Evolutionary conservation across 1,140 invertebrate genomes (phyloP).

Genomic region (Lucilia sericata): DNA sequence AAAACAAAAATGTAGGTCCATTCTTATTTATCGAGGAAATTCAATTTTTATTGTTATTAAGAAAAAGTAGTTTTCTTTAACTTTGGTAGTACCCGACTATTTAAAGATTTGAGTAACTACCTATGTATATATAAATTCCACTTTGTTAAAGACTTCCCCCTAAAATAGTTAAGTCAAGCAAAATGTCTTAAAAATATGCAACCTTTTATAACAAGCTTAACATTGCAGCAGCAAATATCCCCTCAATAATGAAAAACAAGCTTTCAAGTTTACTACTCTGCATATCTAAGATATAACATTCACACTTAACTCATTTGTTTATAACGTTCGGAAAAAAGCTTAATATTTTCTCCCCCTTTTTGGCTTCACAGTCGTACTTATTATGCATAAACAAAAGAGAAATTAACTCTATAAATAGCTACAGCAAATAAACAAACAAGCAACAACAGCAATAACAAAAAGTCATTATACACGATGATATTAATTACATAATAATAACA

Average conservation of each 20-base stretch:
- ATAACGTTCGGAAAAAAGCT: not conserved
- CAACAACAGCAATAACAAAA: not conserved
- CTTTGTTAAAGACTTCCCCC: too few relatives aligned
- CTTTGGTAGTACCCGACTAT: too few relatives aligned
- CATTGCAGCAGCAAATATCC: too few relatives aligned
- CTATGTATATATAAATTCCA: too few relatives aligned
- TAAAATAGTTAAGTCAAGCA: too few relatives aligned
- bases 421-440: not conserved
- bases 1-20: too few relatives aligned
- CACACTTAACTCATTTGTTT: not conserved
- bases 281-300: not conserved
- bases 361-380: not conserved
- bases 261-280: slow-evolving; percentile 1
- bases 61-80: too few relatives aligned
- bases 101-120: too few relatives aligned
- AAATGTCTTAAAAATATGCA: too few relatives aligned
- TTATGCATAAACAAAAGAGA: slow-evolving; percentile 30
- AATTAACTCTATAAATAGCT: slow-evolving; percentile 38
- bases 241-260: not conserved
- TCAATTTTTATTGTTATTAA: too few relatives aligned
- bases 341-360: not conserved
- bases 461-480: slow-evolving; percentile 36
- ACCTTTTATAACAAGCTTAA: too few relatives aligned
- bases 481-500: slow-evolving; percentile 39
- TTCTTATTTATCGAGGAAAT: too few relatives aligned